phyloP scores from a whole-genome alignment of 1,140 invertebrate genomes.

The Pseudomyrmex cubaensis region DNA sequence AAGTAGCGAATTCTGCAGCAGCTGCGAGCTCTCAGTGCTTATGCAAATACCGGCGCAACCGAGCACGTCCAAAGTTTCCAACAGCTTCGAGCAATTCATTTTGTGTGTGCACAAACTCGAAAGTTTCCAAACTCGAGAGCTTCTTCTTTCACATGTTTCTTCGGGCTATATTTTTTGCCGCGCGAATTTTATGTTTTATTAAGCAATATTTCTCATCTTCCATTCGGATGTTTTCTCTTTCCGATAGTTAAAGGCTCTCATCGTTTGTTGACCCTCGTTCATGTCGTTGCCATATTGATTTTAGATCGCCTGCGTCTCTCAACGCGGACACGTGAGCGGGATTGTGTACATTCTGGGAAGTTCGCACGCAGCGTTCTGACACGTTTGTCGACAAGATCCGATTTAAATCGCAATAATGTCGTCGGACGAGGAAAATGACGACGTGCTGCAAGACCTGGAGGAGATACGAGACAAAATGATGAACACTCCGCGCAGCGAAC shows the following conservation, averaged over 20 bases:
- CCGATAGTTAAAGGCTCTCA: too few relatives aligned
- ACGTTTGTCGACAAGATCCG: background rate
- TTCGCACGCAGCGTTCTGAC: background rate
- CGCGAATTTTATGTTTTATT: too few relatives aligned
- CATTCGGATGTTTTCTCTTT: too few relatives aligned
- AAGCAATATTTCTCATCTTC: too few relatives aligned
- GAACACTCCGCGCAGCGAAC: constrained; percentile 74
- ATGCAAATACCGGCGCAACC: constrained; percentile 87
- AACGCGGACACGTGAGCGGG: background rate
- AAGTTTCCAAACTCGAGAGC: constrained; percentile 5
- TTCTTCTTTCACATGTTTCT: constrained; percentile 26
- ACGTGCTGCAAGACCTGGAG: constrained; percentile 77
- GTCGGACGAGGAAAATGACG: constrained; percentile 81
- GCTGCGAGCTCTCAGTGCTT: constrained; percentile 87
- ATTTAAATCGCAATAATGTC: constrained; percentile 41
- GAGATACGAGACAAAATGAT: constrained; percentile 79
- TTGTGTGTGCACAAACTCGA: background rate
- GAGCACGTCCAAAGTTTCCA: constrained; percentile 81
- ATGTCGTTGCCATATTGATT: too few relatives aligned
- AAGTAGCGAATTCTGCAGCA: constrained; percentile 89
- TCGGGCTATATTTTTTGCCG: too few relatives aligned
- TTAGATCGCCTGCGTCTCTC: background rate
- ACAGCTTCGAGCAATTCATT: constrained; percentile 79
- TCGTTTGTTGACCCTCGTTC: too few relatives aligned
- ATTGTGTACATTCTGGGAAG: too few relatives aligned